Conservation (phyloP, 1,140 invertebrate species). For the Caenorhabditis brenneri region DNA sequence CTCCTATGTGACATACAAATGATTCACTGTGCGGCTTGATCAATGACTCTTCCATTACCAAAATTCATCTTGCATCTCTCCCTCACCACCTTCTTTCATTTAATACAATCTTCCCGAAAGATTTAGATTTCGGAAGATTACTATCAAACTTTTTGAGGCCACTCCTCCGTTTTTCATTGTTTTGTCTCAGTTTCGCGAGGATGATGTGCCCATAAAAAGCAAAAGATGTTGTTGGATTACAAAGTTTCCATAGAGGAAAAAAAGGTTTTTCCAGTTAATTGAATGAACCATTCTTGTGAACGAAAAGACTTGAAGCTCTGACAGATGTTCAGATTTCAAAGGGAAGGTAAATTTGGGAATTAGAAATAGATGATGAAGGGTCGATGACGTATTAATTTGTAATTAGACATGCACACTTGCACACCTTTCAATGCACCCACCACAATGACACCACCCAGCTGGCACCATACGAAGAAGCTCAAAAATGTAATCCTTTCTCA, state of each 20-base stretch:
- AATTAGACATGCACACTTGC: conserved; percentile 12
- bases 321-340: no score
- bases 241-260: no score
- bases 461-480: no score
- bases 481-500: no score
- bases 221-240: no score
- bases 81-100: not conserved
- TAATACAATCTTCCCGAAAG: not conserved
- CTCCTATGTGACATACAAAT: not conserved
- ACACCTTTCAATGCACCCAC: no score
- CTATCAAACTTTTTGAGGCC: conserved; percentile 31
- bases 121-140: conserved; percentile 36
- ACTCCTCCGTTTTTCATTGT: not conserved
- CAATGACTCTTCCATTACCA: conserved; percentile 35
- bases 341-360: no score
- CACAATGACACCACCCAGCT: not conserved
- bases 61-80: not conserved
- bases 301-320: no score
- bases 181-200: not conserved
- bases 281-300: no score
- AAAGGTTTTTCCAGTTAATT: no score
- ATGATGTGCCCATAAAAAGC: no score
- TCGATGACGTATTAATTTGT: not conserved
- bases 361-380: not conserved
- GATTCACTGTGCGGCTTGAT: not conserved